Evolutionary conservation across 2,113 vertebrate species (phyloP).

Genomic region (Rhizomys pruinosus): DNA sequence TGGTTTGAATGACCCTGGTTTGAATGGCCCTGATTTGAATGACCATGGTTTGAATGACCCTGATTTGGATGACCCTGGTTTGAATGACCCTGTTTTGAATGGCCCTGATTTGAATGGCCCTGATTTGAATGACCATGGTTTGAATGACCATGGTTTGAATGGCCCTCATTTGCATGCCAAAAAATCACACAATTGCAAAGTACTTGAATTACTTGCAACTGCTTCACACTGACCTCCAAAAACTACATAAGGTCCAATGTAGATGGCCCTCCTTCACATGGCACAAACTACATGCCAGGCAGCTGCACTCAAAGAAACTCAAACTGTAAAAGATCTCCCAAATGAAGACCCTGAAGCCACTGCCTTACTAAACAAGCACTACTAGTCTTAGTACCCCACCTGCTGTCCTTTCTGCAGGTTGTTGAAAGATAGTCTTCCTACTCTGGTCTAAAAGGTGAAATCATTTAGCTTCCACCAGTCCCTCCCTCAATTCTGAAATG

Average conservation of each 20-base stretch:
- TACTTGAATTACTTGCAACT: not conserved
- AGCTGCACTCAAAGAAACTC: not conserved
- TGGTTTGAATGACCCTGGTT: no score
- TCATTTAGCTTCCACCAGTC: not conserved
- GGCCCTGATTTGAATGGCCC: no score
- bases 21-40: not conserved
- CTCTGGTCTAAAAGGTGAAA: not conserved
- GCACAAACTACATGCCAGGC: not conserved
- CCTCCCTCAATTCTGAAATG: not conserved
- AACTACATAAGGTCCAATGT: not conserved
- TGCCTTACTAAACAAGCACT: not conserved
- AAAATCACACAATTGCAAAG: not conserved
- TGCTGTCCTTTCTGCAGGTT: not conserved
- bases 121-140: no score
- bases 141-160: no score
- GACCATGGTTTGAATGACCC: no score
- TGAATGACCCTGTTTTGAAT: no score
- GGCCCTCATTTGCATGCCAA: not conserved
- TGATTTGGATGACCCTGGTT: not conserved
- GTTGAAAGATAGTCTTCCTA: not conserved
- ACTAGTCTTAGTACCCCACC: no score
- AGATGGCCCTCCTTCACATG: not conserved
- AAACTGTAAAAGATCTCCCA: not conserved
- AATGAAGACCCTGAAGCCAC: not conserved
- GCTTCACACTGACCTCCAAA: not conserved